Percentiles rank a stretch among this genome's conserved stretches.
Evolutionary conservation across 2,888 invertebrate genomes (phyloP).

Genomic region (Uropetala carovei): DNA sequence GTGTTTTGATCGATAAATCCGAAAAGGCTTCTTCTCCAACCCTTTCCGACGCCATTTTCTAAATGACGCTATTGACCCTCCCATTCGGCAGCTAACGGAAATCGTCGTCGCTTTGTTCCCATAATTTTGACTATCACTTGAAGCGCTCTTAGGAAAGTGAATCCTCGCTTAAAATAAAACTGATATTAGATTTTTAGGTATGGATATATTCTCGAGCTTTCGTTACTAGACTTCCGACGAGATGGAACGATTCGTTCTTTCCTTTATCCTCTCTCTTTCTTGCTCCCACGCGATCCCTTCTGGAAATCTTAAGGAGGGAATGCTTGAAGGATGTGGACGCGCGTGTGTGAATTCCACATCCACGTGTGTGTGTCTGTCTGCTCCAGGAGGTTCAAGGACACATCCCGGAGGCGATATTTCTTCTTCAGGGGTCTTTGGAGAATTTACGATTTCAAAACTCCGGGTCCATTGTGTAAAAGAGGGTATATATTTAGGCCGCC

Average conservation of each 20-base stretch:
- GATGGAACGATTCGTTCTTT: background rate
- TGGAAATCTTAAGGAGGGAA: constrained; percentile 1
- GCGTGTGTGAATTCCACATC: constrained; percentile 10
- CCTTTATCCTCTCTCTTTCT: background rate
- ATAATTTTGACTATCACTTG: too few species aligned
- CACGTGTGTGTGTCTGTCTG: background rate
- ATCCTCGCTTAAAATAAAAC: too few species aligned
- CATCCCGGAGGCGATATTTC: constrained; percentile 21
- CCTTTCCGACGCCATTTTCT: too few species aligned
- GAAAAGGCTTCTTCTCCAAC: too few species aligned
- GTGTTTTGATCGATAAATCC: too few species aligned
- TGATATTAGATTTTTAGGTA: too few species aligned
- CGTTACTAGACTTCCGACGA: too few species aligned
- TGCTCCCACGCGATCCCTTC: background rate
- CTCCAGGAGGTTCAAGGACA: constrained; percentile 6
- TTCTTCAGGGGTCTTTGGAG: constrained; percentile 31
- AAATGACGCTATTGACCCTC: too few species aligned
- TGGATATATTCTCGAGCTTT: too few species aligned
- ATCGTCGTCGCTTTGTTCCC: too few species aligned
- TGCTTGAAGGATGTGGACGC: background rate
- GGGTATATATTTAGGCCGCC: constrained; percentile 26
- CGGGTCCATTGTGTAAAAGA: constrained; percentile 14
- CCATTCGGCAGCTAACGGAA: too few species aligned
- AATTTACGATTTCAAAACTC: constrained; percentile 35
- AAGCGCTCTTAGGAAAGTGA: too few species aligned